phyloP scores from a whole-genome alignment of 2,797 vertebrate species.

The Simalia tracyae region DNA sequence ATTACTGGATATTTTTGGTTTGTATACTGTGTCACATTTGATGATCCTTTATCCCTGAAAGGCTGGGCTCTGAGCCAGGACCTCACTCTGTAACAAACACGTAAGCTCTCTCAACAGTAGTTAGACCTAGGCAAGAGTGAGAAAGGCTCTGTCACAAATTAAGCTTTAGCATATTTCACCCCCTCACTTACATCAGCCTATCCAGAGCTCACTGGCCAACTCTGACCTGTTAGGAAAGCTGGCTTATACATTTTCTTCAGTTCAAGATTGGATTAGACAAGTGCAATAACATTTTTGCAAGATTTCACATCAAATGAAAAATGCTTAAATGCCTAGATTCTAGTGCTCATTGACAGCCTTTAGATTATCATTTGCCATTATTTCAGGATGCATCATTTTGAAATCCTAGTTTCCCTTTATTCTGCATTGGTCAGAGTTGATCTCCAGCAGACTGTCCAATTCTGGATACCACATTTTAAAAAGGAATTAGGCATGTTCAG shows the following conservation, averaged over 20 bases:
- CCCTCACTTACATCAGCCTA: background rate
- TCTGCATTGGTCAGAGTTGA: background rate
- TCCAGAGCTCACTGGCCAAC: background rate
- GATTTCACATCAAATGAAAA: background rate
- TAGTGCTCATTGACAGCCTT: background rate
- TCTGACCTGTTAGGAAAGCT: background rate
- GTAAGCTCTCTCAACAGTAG: constrained; percentile 15
- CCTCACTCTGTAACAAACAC: background rate
- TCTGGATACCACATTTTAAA: background rate
- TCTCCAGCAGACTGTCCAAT: background rate
- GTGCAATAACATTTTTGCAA: constrained; percentile 8
- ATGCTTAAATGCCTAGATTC: constrained; percentile 2
- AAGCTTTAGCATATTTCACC: background rate
- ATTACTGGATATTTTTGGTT: background rate
- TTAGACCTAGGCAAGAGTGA: constrained; percentile 7
- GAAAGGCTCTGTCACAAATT: background rate
- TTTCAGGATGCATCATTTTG: background rate
- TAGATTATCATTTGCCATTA: background rate
- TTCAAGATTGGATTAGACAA: constrained; percentile 7
- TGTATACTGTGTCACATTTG: background rate
- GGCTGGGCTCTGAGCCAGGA: background rate
- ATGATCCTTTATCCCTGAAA: constrained; percentile 3
- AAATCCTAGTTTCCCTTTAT: background rate
- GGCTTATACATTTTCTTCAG: background rate
- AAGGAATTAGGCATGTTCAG: background rate